Evolutionary conservation across 2,113 vertebrate genomes (phyloP).

Genomic region (Cheilinus undulatus): DNA sequence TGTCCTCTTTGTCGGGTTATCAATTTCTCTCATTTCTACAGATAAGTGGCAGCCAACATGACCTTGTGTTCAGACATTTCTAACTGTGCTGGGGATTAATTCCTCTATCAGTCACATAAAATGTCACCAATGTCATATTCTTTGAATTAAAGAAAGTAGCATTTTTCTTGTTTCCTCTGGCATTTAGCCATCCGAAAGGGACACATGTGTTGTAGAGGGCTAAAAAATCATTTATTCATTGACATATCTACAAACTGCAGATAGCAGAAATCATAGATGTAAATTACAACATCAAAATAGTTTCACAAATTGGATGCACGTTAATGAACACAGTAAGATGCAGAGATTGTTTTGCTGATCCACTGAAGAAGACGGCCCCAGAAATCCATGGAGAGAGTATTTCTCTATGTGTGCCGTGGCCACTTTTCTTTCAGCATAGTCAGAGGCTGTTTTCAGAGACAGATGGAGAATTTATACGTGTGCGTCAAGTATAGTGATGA

Average conservation of each 20-base stretch:
- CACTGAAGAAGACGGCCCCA: neutral
- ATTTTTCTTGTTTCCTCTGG: neutral
- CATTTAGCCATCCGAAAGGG: slow-evolving; percentile 4
- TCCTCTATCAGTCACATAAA: slow-evolving; percentile 9
- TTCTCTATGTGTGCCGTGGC: neutral
- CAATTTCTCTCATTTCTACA: slow-evolving; percentile 1
- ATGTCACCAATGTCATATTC: slow-evolving; percentile 15
- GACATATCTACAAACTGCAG: neutral
- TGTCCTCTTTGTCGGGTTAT: neutral
- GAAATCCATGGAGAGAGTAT: neutral
- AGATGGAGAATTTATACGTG: slow-evolving; percentile 6
- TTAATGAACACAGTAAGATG: neutral
- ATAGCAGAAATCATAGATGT: neutral
- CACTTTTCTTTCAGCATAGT: neutral
- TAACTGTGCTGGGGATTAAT: slow-evolving; percentile 1
- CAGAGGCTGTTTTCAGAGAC: neutral
- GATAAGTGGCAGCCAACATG: slow-evolving; percentile 6
- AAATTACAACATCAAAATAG: neutral
- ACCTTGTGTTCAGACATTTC: slow-evolving; percentile 29
- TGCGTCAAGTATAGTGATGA: neutral
- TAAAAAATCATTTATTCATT: neutral
- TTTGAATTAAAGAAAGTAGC: neutral
- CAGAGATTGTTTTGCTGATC: neutral
- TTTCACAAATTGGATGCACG: neutral
- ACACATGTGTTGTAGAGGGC: neutral